Base-by-base conservation (phyloP, 2,888 invertebrate genomes). In the Gisinianus flammeolus region DNA sequence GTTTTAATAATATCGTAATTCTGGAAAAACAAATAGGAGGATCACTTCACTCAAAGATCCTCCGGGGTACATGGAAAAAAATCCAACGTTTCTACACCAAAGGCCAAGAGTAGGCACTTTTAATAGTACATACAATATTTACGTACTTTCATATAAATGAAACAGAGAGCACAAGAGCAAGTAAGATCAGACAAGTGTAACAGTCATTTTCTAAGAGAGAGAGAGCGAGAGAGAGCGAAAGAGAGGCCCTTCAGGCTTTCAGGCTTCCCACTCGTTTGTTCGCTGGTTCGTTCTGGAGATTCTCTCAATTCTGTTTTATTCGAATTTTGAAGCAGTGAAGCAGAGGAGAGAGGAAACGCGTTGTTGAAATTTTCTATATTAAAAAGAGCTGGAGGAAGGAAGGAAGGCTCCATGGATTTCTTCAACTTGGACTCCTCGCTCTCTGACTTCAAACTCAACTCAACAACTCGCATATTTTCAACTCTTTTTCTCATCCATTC, bases 21-120 rank as follows among this genome's bases (percentile, higher is more conserved):
- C 35, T 33, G 22, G 68, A 35, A 35, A 68, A 68, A 44, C 68
- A 68, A 68, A 68, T 68, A 68, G 44, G 68, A 35, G 31, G 44
- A 68, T 35, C n/a, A 22, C 62, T 62, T 62, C 10, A 28, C 44
- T 44, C 16, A 44, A 44, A 44, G 35, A 44, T 12, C 8, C 44
- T 6, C 19, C 16, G 19, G 44, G 44, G 24, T 26, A 28, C 4
- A 4, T 5, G 10, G 62, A 62, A 26, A 62, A 62, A 28, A 62
- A 62, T 22, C 8, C 56, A n/a, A 58, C n/a, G 22, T 62, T 62
- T 62, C 8, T 26, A 62, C 26, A 62, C 26, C 26, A 24, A 62
- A 44, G 44, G 44, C 44, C 35, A 35, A n/a, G n/a, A n/a, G n/a
- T 44, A 2, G 44, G 44, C 44, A 44, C 35, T 35, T 12, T 5